Percentiles rank a stretch among this genome's conserved stretches.
phyloP scores from a whole-genome alignment of 2,888 invertebrate species.

The Tromatobia lineatoria region DNA sequence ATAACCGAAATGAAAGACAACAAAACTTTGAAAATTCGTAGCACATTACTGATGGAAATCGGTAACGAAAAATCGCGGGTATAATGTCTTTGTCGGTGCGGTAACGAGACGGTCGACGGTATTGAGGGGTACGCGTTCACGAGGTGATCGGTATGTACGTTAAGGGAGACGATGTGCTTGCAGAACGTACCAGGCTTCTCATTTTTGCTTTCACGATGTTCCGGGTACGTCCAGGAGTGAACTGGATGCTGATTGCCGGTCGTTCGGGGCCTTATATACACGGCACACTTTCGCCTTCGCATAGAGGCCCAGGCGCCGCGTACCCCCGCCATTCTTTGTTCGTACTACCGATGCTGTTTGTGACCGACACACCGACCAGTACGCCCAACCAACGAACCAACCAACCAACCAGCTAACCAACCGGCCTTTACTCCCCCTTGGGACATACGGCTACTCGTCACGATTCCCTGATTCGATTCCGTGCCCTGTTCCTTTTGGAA shows the following conservation, averaged over 20 bases:
- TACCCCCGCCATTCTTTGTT: slow-evolving; percentile 84
- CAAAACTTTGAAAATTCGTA: slow-evolving; percentile 27
- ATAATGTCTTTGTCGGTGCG: neutral
- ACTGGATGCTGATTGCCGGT: slow-evolving; percentile 87
- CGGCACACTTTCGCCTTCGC: slow-evolving; percentile 87
- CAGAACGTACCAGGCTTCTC: slow-evolving; percentile 84
- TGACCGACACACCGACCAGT: slow-evolving; percentile 54
- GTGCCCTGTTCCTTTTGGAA: slow-evolving; percentile 72
- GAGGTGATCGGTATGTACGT: neutral
- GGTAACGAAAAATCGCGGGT: neutral
- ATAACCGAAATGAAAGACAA: neutral
- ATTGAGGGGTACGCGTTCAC: slow-evolving; percentile 32
- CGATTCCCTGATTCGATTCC: slow-evolving; percentile 76
- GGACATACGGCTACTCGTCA: slow-evolving; percentile 80
- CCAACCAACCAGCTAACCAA: slow-evolving; percentile 70
- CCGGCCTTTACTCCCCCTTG: slow-evolving; percentile 82
- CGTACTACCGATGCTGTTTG: slow-evolving; percentile 71
- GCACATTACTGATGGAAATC: slow-evolving; percentile 42
- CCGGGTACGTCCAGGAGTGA: slow-evolving; percentile 87
- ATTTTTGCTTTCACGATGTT: slow-evolving; percentile 84
- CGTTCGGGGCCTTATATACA: slow-evolving; percentile 87
- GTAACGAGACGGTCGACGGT: neutral
- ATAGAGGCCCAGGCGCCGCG: slow-evolving; percentile 78
- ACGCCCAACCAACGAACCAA: slow-evolving; percentile 24
- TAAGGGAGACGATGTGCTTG: slow-evolving; percentile 26